Evolutionary conservation across 2,797 vertebrate species (phyloP).

Genomic region (Sebastes kiyomatsui): DNA sequence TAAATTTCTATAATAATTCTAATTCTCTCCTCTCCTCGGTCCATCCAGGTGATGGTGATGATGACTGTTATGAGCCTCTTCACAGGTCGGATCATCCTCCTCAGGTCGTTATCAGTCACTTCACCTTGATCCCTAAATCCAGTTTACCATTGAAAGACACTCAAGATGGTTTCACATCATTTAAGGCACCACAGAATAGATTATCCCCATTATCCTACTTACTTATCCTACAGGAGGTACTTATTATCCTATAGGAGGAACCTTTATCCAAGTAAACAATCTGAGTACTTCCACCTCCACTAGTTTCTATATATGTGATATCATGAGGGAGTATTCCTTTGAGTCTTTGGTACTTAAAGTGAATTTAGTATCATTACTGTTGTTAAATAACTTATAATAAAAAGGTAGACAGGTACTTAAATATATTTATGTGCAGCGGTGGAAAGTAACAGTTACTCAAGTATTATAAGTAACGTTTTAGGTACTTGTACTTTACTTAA

Average conservation of each 20-base stretch:
- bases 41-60: not conserved
- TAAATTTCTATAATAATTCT: too few species aligned
- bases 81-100: not conserved
- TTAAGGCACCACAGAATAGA: not conserved
- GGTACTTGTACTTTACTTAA: too few species aligned
- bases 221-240: not conserved
- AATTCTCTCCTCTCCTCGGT: not conserved
- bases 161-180: not conserved
- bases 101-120: not conserved
- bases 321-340: too few species aligned
- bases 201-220: not conserved
- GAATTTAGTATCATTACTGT: too few species aligned
- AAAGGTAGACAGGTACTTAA: too few species aligned
- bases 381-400: too few species aligned
- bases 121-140: not conserved
- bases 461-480: too few species aligned
- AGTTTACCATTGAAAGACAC: not conserved
- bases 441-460: too few species aligned
- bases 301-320: too few species aligned
- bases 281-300: not conserved
- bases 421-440: too few species aligned
- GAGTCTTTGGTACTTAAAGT: too few species aligned
- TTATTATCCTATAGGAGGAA: not conserved
- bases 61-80: not conserved
- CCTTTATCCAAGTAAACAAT: not conserved